phyloP scores from a whole-genome alignment of 35 echinoderm and acorn worm species.

The Lytechinus variegatus region DNA sequence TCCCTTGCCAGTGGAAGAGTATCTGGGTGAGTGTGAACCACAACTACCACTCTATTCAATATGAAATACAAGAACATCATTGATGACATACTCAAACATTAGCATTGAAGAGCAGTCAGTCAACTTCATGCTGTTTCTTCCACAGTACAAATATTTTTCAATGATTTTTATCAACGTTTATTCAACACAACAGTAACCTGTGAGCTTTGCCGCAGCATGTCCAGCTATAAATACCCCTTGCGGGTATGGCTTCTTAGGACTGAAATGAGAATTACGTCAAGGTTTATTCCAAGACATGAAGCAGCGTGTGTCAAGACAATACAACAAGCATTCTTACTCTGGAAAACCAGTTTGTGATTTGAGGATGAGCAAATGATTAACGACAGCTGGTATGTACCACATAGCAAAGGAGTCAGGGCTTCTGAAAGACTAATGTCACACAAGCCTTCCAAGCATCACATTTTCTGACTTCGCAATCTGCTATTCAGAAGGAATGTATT shows the following conservation, averaged over 20 bases:
- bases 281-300: not conserved
- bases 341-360: conserved; percentile 5
- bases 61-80: not conserved
- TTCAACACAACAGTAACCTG: not conserved
- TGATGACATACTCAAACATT: not conserved
- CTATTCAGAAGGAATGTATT: too few species aligned
- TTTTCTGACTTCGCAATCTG: too few species aligned
- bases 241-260: not conserved
- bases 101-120: not conserved
- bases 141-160: not conserved
- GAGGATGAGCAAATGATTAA: conserved; percentile 23
- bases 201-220: not conserved
- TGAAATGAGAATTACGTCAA: not conserved
- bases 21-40: not conserved
- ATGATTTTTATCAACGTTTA: not conserved
- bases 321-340: not conserved
- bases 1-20: not conserved
- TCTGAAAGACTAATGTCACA: not conserved
- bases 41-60: not conserved
- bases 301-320: not conserved
- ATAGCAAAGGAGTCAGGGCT: conserved; percentile 32
- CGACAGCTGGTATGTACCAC: conserved; percentile 29
- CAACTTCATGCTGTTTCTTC: not conserved
- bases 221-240: not conserved
- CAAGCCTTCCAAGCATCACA: too few species aligned